Conservation (phyloP, 2,797 vertebrate species). For the Atherinosoma microstoma region DNA sequence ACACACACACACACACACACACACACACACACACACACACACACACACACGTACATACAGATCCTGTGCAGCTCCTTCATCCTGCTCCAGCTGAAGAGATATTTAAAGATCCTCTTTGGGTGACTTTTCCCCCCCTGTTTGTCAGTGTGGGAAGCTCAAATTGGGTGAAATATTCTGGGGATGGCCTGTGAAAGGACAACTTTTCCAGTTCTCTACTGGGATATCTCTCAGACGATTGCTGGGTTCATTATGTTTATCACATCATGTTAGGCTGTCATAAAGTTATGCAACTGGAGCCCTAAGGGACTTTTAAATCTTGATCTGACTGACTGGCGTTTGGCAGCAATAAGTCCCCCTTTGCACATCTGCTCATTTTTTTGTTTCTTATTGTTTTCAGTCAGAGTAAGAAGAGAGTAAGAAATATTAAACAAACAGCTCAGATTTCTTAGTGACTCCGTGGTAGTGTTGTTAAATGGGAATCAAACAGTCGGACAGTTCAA, state of each 20-base stretch:
- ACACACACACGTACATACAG: constrained; percentile 12
- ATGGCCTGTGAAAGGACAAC: constrained; percentile 51
- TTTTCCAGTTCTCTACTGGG: constrained; percentile 36
- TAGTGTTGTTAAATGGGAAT: constrained; percentile 39
- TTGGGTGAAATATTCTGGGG: constrained; percentile 57
- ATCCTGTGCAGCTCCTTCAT: constrained; percentile 63
- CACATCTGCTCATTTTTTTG: constrained; percentile 10
- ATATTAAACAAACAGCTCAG: constrained; percentile 52
- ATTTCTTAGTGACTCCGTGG: constrained; percentile 31
- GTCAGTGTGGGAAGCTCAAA: constrained; percentile 46
- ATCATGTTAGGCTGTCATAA: constrained; percentile 47
- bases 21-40: constrained; percentile 7
- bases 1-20: too few relatives aligned
- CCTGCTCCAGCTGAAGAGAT: constrained; percentile 62
- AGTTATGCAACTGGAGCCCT: constrained; percentile 50
- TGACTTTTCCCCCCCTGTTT: constrained; percentile 26
- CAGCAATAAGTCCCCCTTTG: constrained; percentile 29
- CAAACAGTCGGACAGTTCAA: constrained; percentile 63
- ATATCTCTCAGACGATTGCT: constrained; percentile 48
- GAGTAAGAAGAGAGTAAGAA: constrained; percentile 17
- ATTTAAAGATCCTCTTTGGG: constrained; percentile 70
- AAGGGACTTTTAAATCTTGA: constrained; percentile 47
- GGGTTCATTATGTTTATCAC: constrained; percentile 66
- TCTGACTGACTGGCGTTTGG: constrained; percentile 52
- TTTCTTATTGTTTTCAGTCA: constrained; percentile 7